These are phyloP conservation scores for Murina feae DNA, from an alignment of 2,113 vertebrate genomes.

Conservation along the genomic window DNA sequence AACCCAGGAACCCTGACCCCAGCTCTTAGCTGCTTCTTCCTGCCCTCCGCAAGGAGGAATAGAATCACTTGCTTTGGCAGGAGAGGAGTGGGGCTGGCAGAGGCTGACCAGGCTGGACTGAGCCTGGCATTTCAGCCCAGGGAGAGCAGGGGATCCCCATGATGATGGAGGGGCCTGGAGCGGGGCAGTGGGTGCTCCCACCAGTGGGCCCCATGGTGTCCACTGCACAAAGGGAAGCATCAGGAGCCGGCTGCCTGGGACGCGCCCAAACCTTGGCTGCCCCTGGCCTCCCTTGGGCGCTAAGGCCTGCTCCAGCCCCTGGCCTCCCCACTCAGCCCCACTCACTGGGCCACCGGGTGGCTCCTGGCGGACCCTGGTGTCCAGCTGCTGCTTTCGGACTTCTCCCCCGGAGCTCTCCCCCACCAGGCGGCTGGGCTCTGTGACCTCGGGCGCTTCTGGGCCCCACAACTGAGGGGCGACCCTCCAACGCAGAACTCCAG, in stretches of 20 bases:
- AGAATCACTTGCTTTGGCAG: background rate
- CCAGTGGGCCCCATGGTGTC: background rate
- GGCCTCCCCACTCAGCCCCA: background rate
- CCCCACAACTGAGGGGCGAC: conserved; percentile 53
- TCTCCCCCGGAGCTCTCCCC: conserved; percentile 87
- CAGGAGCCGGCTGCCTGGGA: background rate
- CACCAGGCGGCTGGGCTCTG: conserved; percentile 88
- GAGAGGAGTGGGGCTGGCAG: background rate
- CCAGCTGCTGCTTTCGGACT: conserved; percentile 79
- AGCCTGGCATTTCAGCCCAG: background rate
- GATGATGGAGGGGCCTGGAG: background rate
- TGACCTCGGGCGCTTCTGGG: conserved; percentile 81
- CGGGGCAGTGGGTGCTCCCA: background rate
- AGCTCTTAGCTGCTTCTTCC: background rate
- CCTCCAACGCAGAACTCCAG: conserved; percentile 61
- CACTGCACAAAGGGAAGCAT: background rate
- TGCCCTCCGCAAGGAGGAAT: background rate
- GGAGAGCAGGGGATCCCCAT: background rate
- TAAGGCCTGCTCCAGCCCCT: background rate
- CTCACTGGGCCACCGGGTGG: conserved; percentile 64
- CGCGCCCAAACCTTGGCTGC: background rate
- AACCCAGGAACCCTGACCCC: background rate
- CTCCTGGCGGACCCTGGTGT: conserved; percentile 73
- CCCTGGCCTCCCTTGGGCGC: background rate
- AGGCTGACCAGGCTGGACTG: background rate